Percentiles rank a stretch among this genome's conserved stretches.
These are phyloP conservation scores for Nematostella vectensis DNA, from an alignment of 92 coral and sea anemone genomes.

Conservation along the genomic window DNA sequence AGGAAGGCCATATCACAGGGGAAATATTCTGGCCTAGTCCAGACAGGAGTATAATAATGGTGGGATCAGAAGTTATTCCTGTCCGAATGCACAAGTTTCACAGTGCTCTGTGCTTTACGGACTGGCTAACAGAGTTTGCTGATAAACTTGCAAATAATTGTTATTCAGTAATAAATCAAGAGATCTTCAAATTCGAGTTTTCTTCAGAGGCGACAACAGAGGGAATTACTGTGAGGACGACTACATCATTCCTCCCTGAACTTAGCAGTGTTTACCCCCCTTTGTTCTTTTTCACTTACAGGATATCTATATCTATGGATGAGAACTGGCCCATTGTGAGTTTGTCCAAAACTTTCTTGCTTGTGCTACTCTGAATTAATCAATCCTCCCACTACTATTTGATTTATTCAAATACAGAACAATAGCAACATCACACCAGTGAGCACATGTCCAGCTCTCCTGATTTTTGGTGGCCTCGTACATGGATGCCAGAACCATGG, in stretches of 20 bases:
- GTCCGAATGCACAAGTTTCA: constrained; percentile 73
- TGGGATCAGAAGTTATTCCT: constrained; percentile 37
- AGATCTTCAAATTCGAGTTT: constrained; percentile 75
- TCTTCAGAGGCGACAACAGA: constrained; percentile 49
- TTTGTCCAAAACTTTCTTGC: background rate
- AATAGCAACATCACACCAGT: too few species aligned
- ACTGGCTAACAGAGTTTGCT: constrained; percentile 76
- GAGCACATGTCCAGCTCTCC: too few species aligned
- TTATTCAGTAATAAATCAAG: constrained; percentile 67
- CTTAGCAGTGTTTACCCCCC: constrained; percentile 91
- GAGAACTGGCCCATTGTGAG: constrained; percentile 58
- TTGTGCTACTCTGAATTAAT: too few species aligned
- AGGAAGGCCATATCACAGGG: constrained; percentile 79
- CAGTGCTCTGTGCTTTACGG: constrained; percentile 60
- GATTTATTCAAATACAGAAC: too few species aligned
- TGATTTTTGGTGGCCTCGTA: too few species aligned
- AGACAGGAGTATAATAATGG: constrained; percentile 38
- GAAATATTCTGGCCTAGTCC: constrained; percentile 93
- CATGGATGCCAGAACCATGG: too few species aligned
- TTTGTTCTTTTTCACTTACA: constrained; percentile 85
- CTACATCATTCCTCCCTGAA: constrained; percentile 90
- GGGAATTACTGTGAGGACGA: constrained; percentile 71
- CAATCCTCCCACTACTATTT: too few species aligned
- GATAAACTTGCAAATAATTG: constrained; percentile 52
- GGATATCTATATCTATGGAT: constrained; percentile 93